Evolutionary conservation across 2,888 invertebrate genomes (phyloP), one percentile per base, ranked within the genome.

Genomic region (Smittia sp.): DNA sequence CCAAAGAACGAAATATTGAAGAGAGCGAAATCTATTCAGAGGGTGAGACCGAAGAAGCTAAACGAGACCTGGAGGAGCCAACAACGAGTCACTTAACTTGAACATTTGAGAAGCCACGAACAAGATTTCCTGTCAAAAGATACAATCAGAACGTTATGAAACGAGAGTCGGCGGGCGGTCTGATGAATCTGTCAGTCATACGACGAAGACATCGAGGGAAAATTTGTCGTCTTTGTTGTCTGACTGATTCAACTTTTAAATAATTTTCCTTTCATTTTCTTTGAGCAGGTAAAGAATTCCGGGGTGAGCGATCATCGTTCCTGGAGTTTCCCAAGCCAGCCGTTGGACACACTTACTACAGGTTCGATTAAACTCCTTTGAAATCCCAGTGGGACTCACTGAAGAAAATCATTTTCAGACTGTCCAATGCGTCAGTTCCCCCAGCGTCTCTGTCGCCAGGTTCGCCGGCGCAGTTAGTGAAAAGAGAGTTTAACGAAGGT

Each of bases 401-500:
- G 15, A 13, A 3, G 22, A 58, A 58, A 58, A 22, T 58, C 58
- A 58, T n/a, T 65, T 65, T 15, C 65, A 65, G 65, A 27, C 27
- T 67, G 11, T 38, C 67, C 6, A 66, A 66, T 32, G 3, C 66
- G 24, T 6, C 27, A 13, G 15, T 18, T 13, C n/a, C 67, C 4
- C 9, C 38, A 1, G n/a, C 62, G 1, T 24, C 72, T 4, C 1
- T 58, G 13, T 58, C 72, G n/a, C 72, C 72, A 9, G 20, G 54
- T 58, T 72, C 72, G 20, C 70, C 70, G 13, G 39, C 72, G 13
- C 72, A 72, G 39, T 39, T 62, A 62, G 62, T 72, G 13, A 72
- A 72, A 39, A 32, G 72, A 39, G 72, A 72, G 54, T 72, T 72
- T 24, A 72, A 58, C 62, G 72, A 72, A 39, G 72, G 72, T 72